Base-by-base conservation (phyloP, 2,888 invertebrate genomes). In the Eupithecia exiguata region DNA sequence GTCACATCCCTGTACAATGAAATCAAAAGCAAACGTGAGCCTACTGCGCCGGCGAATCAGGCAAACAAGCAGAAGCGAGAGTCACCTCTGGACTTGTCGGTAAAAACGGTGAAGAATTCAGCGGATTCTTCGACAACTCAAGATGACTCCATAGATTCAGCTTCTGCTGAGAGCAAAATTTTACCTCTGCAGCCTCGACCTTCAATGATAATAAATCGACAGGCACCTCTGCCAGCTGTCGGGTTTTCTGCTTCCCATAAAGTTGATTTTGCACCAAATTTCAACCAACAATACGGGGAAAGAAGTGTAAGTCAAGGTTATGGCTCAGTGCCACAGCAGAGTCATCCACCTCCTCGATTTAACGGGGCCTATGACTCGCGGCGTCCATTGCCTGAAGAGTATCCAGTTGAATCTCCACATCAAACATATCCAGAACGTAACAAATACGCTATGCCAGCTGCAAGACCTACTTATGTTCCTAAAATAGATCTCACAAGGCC, bases 91-190 rank as follows among this genome's bases (percentile, higher is more conserved):
- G 98, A 98, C 91, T 94, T 98, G 70, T 98, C 98, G 0, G 97
- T 98, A 66, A 98, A 98, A 89, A 98, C 98, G 1, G 96, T 98
- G 0, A 96, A 97, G 87, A 98, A 98, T 69, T 97, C 97, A 5
- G 98, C 98, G 0, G 98, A 98, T 90, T 98, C 98, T 0, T 98
- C 98, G 0, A 98, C 98, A 0, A 96, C 97, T 18, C 96, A 96
- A 84, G 96, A 97, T 83, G 96, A 96, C 71, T 89, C 93, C 5
- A 85, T 93, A 18, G 96, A 96, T 83, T 93, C 93, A 21, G 88
- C 85, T 35, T 85, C 89, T 12, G 82, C 86, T 76, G 94, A 94
- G 78, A 90, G 81, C 84, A 93, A 93, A 85, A 83, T 84, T 58
- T 79, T 90, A 74, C 80, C 89, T 40, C 76, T 91, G 71, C 90